phyloP scores from a whole-genome alignment of 2,888 invertebrate genomes.

The Bombylius discolor region DNA sequence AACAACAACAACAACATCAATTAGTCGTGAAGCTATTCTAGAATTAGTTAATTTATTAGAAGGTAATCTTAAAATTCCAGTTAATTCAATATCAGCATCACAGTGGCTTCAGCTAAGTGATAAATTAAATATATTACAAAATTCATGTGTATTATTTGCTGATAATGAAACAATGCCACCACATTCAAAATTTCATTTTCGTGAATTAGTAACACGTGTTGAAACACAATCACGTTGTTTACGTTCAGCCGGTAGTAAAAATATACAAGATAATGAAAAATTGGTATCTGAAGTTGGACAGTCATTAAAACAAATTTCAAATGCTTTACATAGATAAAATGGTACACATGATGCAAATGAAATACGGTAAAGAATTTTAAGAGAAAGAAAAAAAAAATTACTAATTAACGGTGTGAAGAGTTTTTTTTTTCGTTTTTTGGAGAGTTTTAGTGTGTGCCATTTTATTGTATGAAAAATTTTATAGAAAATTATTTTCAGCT shows the following conservation, averaged over 20 bases:
- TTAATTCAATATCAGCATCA: slow-evolving; percentile 41
- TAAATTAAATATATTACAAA: slow-evolving; percentile 67
- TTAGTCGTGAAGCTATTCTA: slow-evolving; percentile 44
- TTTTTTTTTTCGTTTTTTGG: no score
- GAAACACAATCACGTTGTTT: slow-evolving; percentile 56
- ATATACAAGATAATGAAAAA: slow-evolving; percentile 53
- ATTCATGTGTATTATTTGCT: slow-evolving; percentile 69
- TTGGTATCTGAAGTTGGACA: slow-evolving; percentile 52
- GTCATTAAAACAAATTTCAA: slow-evolving; percentile 36
- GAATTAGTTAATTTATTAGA: slow-evolving; percentile 54
- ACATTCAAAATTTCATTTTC: slow-evolving; percentile 77
- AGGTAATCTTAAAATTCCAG: slow-evolving; percentile 46
- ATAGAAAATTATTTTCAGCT: no score
- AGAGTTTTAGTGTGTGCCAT: no score
- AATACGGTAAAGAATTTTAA: no score
- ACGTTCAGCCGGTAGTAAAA: slow-evolving; percentile 55
- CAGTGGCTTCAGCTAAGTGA: slow-evolving; percentile 69
- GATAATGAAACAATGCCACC: slow-evolving; percentile 67
- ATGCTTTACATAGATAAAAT: slow-evolving; percentile 37
- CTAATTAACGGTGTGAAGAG: no score
- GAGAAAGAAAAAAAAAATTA: no score
- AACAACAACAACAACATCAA: slow-evolving; percentile 40
- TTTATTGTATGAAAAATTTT: no score
- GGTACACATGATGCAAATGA: not conserved
- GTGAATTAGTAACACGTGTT: slow-evolving; percentile 56